Percentiles rank a stretch among this genome's conserved stretches.
Conservation (phyloP, 2,888 invertebrate genomes). For the Stramonita haemastoma region DNA sequence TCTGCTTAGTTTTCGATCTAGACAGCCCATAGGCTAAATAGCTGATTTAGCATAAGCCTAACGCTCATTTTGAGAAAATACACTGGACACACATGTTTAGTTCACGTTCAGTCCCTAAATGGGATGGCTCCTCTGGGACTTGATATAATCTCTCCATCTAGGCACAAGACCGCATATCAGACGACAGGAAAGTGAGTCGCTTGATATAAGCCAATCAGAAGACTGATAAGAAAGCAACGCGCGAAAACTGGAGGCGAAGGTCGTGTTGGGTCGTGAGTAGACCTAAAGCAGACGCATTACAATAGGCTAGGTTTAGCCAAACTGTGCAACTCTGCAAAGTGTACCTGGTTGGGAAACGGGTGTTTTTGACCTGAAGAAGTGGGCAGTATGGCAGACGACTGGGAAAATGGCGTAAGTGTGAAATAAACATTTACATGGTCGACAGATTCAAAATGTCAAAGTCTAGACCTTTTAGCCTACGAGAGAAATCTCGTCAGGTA, state of each 20-base stretch:
- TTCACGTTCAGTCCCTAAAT: too few species aligned
- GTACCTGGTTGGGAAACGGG: too few species aligned
- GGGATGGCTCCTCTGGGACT: too few species aligned
- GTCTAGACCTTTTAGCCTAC: neutral
- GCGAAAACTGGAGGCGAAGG: neutral
- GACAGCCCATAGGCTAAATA: too few species aligned
- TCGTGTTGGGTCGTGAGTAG: neutral
- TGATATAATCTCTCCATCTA: too few species aligned
- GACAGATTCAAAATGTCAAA: neutral
- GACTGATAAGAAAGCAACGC: neutral
- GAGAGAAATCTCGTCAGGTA: neutral
- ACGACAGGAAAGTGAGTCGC: neutral
- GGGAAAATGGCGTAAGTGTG: constrained; percentile 1
- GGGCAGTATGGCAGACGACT: neutral
- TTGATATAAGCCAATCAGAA: neutral
- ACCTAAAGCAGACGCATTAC: neutral
- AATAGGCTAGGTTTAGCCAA: too few species aligned
- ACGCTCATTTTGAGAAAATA: too few species aligned
- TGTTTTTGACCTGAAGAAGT: neutral
- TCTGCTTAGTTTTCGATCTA: too few species aligned
- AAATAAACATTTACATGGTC: neutral
- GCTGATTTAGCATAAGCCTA: too few species aligned
- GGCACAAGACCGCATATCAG: neutral
- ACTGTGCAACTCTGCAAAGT: too few species aligned
- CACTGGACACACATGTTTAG: too few species aligned